Base-by-base conservation (phyloP, 2,888 invertebrate species). In the Colostygia pectinataria region DNA sequence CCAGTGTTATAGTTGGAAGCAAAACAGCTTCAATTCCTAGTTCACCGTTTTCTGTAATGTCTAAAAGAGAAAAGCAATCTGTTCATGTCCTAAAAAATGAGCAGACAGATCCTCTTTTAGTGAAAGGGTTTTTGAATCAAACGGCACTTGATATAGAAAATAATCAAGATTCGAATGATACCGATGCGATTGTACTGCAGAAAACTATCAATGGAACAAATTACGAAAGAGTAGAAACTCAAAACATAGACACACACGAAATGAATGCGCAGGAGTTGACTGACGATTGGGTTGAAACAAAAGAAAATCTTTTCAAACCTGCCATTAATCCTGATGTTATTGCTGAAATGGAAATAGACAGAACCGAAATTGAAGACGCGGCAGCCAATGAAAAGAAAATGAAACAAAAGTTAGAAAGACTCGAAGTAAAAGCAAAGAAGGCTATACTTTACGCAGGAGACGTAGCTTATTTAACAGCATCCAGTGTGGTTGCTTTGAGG, bases 381-480 rank as follows among this genome's bases (percentile, higher is more conserved):
- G 45, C 51, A 20, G 57, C 58, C 2, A 88, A 71, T 50, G 83
- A 81, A 48, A 87, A 83, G 59, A 83, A 69, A 63, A 65, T 74
- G 1, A 87, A 87, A 57, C 74, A 76, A 52, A 89, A 81, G 65
- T 37, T 84, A 13, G 90, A 89, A 46, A 77, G 68, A 49, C 63
- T 88, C 13, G 90, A 90, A 68, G 62, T 82, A 0, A 89, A 85
- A 63, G 90, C 90, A 1, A 90, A 90, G 51, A 89, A 88, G 64
- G 90, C 90, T 31, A 90, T 90, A 44, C 61, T 89, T 8, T 89
- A 87, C 34, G 89, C 90, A n/a, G 89, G 90, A 23, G 88, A 90
- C 57, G 87, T 90, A 7, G 90, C 90, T 3, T 89, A 86, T 61
- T 75, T 90, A 52, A 81, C 90, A 1, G 90, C 90, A 24, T 83